Percentiles rank a stretch among this genome's conserved stretches.
These are phyloP conservation scores for Tortrix viridana DNA, from an alignment of 2,888 invertebrate genomes.

Conservation along the genomic window DNA sequence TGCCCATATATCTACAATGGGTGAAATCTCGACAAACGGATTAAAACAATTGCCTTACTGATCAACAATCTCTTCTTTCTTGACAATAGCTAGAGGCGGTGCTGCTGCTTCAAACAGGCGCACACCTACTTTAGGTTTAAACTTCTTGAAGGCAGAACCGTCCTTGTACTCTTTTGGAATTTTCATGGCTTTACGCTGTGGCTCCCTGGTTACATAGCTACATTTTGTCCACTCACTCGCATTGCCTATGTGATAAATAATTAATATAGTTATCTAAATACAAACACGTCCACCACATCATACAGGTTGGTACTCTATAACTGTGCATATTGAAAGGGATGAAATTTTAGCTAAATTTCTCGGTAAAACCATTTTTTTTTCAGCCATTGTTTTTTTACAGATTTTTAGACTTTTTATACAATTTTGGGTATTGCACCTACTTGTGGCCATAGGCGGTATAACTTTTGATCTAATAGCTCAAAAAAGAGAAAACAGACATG, in stretches of 20 bases:
- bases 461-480: too few species aligned
- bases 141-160: constrained; percentile 84
- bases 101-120: constrained; percentile 82
- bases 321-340: too few species aligned
- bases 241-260: constrained; percentile 68
- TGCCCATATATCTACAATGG: too few species aligned
- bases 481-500: too few species aligned
- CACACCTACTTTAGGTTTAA: constrained; percentile 83
- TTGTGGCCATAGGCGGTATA: too few species aligned
- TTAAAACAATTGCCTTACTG: constrained; percentile 50
- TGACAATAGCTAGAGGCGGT: constrained; percentile 64
- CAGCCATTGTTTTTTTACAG: too few species aligned
- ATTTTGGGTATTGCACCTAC: too few species aligned
- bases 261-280: background rate
- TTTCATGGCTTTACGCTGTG: constrained; percentile 88
- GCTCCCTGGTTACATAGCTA: constrained; percentile 87
- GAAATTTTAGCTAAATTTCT: too few species aligned
- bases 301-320: too few species aligned
- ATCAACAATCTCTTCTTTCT: constrained; percentile 76
- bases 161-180: constrained; percentile 86
- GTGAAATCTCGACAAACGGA: too few species aligned
- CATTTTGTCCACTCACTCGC: constrained; percentile 96
- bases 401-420: too few species aligned
- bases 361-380: too few species aligned
- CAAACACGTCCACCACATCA: background rate